phyloP scores from a whole-genome alignment of 2,797 vertebrate genomes.

The Sebastes oblongus region DNA sequence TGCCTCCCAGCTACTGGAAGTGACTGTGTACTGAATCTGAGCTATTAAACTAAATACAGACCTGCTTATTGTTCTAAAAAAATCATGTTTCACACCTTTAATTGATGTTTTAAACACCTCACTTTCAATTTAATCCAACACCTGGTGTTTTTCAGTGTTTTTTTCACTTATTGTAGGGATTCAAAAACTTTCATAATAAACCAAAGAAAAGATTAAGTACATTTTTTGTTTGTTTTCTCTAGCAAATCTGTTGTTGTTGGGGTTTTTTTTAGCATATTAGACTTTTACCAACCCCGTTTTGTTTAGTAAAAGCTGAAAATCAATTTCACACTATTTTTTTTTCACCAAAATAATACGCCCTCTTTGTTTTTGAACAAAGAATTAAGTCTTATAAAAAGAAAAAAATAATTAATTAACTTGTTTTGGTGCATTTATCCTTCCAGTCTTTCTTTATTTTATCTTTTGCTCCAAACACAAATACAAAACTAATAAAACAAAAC shows the following conservation, averaged over 20 bases:
- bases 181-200: neutral
- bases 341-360: neutral
- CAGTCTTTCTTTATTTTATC: neutral
- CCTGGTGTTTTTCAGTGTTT: neutral
- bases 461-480: neutral
- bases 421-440: neutral
- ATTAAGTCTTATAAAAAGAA: neutral
- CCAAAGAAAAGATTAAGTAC: neutral
- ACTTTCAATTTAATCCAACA: neutral
- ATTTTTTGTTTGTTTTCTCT: neutral
- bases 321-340: neutral
- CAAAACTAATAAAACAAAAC: rapidly evolving
- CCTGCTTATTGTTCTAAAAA: neutral
- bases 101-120: neutral
- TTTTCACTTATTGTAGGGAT: neutral
- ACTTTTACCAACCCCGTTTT: neutral
- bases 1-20: constrained; percentile 22
- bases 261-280: neutral
- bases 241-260: neutral
- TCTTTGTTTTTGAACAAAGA: neutral
- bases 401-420: neutral
- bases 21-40: neutral
- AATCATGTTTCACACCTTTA: neutral
- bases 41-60: neutral
- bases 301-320: neutral